Base-by-base conservation (phyloP, 1,140 invertebrate species). In the Anastrepha obliqua region DNA sequence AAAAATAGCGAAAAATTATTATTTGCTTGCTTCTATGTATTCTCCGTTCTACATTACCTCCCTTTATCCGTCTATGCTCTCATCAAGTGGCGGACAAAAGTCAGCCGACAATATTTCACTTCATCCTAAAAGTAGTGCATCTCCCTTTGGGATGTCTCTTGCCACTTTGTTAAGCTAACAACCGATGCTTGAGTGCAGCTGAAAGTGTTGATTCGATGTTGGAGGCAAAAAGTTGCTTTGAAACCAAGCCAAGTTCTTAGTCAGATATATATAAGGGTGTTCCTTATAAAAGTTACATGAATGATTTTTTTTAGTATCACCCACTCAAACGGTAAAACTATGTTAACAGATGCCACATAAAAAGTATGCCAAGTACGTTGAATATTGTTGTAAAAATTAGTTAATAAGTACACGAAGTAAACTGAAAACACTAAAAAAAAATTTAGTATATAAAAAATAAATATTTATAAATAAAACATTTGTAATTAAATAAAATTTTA, bases 111-210 rank as follows among this genome's bases (percentile, higher is more conserved):
- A 47, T 55, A 78, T 55, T 78, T 78, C 17, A 51, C 17, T 51
- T 51, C 39, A 51, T 17, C 13, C n/a, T 51, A 78, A 78, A 78
- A 55, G n/a, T 81, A 81, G 17, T 51, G 47, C 47, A 29, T 6
- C 8, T 81, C 74, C 44, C 74, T 81, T 29, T 58, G 74, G 74
- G 47, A 81, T n/a, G 51, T 55, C 74, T 55, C 74, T 13, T 17
- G 74, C 47, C 74, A 81, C 74, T 81, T 81, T 81, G 74, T 81
- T 81, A 55, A 55, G 47, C 47, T 81, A 55, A 81, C 74, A 81
- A 55, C n/a, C 47, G 51, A 81, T 47, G 47, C 47, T 81, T 58
- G 74, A 81, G 74, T 81, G 47, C 67, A 74, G 15, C 44, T 47
- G 42, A 67, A 67, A 74, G 67, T 74, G 42, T 74, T 44, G 67